Evolutionary conservation across 30 jellyfish, hydroid and myxozoan species (phyloP), one percentile per base, ranked within the genome.

Genomic region (Hydra vulgaris): DNA sequence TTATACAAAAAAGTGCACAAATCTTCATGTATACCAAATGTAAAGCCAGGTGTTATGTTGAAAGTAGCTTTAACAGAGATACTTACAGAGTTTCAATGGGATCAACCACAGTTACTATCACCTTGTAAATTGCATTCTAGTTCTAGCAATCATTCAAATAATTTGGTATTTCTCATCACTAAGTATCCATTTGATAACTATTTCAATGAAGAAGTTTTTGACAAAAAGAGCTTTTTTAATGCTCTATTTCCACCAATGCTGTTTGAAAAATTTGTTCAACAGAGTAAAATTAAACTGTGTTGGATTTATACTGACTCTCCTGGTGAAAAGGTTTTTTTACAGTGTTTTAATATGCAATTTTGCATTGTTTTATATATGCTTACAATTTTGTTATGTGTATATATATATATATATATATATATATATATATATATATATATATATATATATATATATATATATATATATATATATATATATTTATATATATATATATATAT

Each of bases 51-150:
- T 5, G 87, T 81, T n/a, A 83, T 77, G 24, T 71, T 89, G 17
- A 78, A 87, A 5, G 70, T 86, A 55, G 88, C 95, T 21, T 81
- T 90, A 15, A 84, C 95, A 25, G 97, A 90, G 25, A 72, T 85
- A 21, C 83, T 90, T 4, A 67, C 95, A 21, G 95, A 86, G 25
- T 90, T 85, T 85, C 97, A 90, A 24, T 90, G 97, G 97, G 97
- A 90, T 53, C 70, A 95, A 66, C 97, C 97, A 1, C 95, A 90
- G 68, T 83, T 90, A 74, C 52, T 85, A 25, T 90, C 97, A 26
- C 97, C 97, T 0, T 79, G 71, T 18, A 78, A 78, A 25, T 53
- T 25, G 21, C 3, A 15, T 15, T 22, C 24, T 53, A n/a, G 61
- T 73, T 21, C 66, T 20, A 55, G 7, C 3, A 21, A 12, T 23